Evolutionary conservation across 1,140 invertebrate species (phyloP).

Genomic region (Sinella curviseta): DNA sequence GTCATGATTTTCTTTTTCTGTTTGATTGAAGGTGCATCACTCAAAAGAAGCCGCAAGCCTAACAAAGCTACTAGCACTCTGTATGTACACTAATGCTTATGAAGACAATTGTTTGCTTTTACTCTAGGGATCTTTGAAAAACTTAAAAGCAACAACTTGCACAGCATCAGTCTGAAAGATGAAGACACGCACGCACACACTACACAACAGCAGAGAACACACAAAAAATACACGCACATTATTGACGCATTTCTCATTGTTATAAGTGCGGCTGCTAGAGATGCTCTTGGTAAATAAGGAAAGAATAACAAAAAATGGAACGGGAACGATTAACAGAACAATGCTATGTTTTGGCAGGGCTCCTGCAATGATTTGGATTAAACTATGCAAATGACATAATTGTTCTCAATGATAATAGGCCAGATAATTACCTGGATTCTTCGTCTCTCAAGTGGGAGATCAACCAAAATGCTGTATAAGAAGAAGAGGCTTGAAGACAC

Average conservation of each 20-base stretch:
- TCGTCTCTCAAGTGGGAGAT: neutral
- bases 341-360: slow-evolving; percentile 20
- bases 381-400: slow-evolving; percentile 27
- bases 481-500: too few relatives aligned
- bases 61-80: neutral
- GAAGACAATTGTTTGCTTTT: neutral
- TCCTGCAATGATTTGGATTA: slow-evolving; percentile 27
- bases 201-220: neutral
- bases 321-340: neutral
- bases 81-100: neutral
- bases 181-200: neutral
- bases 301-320: slow-evolving; percentile 24
- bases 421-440: slow-evolving; percentile 1
- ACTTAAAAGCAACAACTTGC: neutral
- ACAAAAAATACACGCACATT: neutral
- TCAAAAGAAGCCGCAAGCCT: neutral
- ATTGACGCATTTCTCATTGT: neutral
- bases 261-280: too few relatives aligned
- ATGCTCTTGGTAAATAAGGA: neutral
- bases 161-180: neutral
- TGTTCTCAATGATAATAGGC: slow-evolving; percentile 24
- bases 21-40: slow-evolving; percentile 9
- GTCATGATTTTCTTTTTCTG: slow-evolving; percentile 19
- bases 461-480: neutral
- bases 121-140: neutral